A percentile compares a stretch with the other conserved stretches of the same genome.
Evolutionary conservation across 1,140 invertebrate species (phyloP).

Genomic region (Bombus sibiricus): DNA sequence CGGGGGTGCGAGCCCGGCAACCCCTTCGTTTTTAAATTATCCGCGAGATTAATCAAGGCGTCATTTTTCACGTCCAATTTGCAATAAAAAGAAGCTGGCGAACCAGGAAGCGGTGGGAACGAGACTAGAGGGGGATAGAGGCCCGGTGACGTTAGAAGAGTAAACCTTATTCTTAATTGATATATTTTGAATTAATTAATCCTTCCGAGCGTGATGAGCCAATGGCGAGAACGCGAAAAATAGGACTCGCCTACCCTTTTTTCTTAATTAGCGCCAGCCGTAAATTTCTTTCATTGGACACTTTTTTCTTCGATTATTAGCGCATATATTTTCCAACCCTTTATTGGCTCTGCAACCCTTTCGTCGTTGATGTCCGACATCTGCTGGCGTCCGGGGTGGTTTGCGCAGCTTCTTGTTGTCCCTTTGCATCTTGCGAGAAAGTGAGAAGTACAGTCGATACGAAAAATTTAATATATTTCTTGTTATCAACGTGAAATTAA

Average conservation of each 20-base stretch:
- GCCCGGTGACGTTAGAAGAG: slow-evolving; percentile 73
- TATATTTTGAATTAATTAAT: slow-evolving; percentile 84
- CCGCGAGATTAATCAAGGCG: slow-evolving; percentile 83
- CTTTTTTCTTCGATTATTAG: slow-evolving; percentile 83
- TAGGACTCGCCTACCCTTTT: slow-evolving; percentile 59
- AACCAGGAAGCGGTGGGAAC: slow-evolving; percentile 28
- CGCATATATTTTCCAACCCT: slow-evolving; percentile 80
- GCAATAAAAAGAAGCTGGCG: slow-evolving; percentile 79
- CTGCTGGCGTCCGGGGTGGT: slow-evolving; percentile 62
- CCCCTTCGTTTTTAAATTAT: slow-evolving; percentile 84
- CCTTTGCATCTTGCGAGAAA: background rate
- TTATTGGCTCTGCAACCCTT: slow-evolving; percentile 78
- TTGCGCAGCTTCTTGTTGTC: background rate
- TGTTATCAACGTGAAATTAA: background rate
- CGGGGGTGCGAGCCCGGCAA: slow-evolving; percentile 66
- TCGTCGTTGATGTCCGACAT: slow-evolving; percentile 75
- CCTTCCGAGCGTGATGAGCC: slow-evolving; percentile 74
- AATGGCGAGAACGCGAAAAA: slow-evolving; percentile 25
- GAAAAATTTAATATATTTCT: background rate
- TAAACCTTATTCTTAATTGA: slow-evolving; percentile 83
- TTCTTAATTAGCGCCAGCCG: slow-evolving; percentile 81
- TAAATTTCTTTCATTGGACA: slow-evolving; percentile 83
- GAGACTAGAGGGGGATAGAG: slow-evolving; percentile 1
- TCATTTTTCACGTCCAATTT: slow-evolving; percentile 84
- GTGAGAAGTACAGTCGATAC: background rate